Evolutionary conservation across 2,113 vertebrate species (phyloP), one percentile per base, ranked within the genome.

Genomic region (Ictalurus furcatus): DNA sequence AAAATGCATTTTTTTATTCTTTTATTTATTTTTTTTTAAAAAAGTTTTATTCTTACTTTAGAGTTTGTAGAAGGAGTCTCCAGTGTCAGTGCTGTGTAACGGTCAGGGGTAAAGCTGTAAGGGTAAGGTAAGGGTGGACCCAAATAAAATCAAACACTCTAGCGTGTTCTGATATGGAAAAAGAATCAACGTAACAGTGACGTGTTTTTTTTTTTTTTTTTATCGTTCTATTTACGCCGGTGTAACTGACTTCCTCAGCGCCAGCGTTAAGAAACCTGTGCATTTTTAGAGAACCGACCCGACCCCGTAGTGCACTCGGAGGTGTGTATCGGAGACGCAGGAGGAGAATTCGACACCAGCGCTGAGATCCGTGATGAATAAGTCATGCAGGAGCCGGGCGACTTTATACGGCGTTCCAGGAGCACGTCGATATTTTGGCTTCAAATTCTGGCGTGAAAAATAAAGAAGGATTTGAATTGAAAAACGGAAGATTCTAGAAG

Each of bases 281-380:
- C 23, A 54, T 6, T n/a, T 48, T 80, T 54, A 52, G 40, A 56
- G 78, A n/a, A n/a, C 48, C 7, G 19, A 30, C 28, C 48, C 16
- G 52, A 34, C 56, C 30, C 56, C 17, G 21, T 14, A 44, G 76
- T 25, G 34, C 28, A 8, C 40, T n/a, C 21, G 0, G 44, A 48
- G 44, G 61, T 23, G 74, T 25, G 34, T 19, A 76, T 58, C 56
- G 1, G 59, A 80, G 61, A 67, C 17, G 76, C 59, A 87, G 80
- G 34, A 28, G 90, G 73, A 84, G 78, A 90, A 90, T 56, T 69
- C 21, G 90, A 90, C 79, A 88, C 90, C 80, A 2, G 34, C 2
- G 40, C 76, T 19, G n/a, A 85, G 37, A 84, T 54, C 73, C 1
- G 30, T 48, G 85, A 86, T 86, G 56, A 90, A 88, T 90, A 82